Evolutionary conservation across 1,140 invertebrate species (phyloP), one percentile per base, ranked within the genome.

Genomic region (Diabrotica undecimpunctata): DNA sequence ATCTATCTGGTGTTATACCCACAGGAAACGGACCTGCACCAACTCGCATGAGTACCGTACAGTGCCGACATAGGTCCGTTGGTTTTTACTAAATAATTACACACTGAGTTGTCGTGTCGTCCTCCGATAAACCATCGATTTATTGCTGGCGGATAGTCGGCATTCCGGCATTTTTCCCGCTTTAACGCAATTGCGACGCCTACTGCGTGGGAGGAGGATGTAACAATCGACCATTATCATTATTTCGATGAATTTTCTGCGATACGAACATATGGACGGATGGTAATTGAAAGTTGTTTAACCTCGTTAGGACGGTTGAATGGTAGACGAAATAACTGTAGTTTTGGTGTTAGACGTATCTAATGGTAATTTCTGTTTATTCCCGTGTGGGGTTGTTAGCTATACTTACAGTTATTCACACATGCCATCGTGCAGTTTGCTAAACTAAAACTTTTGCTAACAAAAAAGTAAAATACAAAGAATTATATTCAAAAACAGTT

Each of bases 1-100:
- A 25, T 25, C 1, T 25, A 25, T 25, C 25, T 25, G 25, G 25
- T 25, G 25, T 25, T 25, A 4, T 2, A 25, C 25, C 25, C 25
- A 25, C 25, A 25, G 25, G 25, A 25, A 25, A 25, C 25, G 25
- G 25, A 25, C 25, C 25, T 25, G 25, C 25, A 25, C 25, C 25
- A 25, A 25, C 25, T 25, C 25, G 25, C 25, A 25, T 25, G 41
- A 46, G 41, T 46, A 46, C 41, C 41, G 41, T 46, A 46, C 41
- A 46, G 41, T 46, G n/a, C 41, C 8, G 41, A 46, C 41, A 46
- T 46, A 46, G 41, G 41, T 46, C 41, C 41, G 41, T 46, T 46
- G 41, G 41, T 46, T 46, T 46, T 46, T 46, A 46, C 41, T 46
- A 46, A 46, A 46, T 46, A 46, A 46, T 46, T 46, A 46, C 41